Evolutionary conservation across 2,797 vertebrate species (phyloP), one percentile per base, ranked within the genome.

Genomic region (Fistularia tabacaria): DNA sequence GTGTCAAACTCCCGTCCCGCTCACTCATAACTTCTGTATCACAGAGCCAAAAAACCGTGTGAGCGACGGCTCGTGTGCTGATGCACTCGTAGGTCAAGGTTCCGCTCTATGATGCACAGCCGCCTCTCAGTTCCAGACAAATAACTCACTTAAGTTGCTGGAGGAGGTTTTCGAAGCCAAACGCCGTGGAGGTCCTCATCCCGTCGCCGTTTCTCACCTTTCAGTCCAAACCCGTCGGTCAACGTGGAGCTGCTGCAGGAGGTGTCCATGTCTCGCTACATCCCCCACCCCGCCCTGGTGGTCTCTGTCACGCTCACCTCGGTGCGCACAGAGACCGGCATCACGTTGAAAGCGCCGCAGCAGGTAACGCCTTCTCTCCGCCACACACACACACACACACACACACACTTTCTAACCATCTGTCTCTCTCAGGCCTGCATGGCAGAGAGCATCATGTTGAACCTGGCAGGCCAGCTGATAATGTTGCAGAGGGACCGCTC

Each of bases 391-490:
- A 47, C 38, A 42, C 39, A 15, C 12, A 36, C 3, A 9, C 8
- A 10, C 45, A 41, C 6, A 8, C 13, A 36, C 10, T 43, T 57
- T 10, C 2, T 43, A 14, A n/a, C 36, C 3, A 6, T 49, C 12
- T 10, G 38, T 50, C 46, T 59, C 12, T 56, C 12, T 46, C 79
- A 99, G 96, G 94, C 92, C 75, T 96, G 94, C 83, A 92, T 93
- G 84, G 96, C 96, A 73, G 96, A 99, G 85, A 99, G 96, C 85
- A 97, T 99, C 84, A 96, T 99, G 94, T 87, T 99, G 73, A 99
- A 99, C 77, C 92, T 99, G 80, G 96, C 95, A 12, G 97, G 96
- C 71, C 97, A 99, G 82, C 88, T 99, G 60, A 99, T 99, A 79
- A 98, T 99, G 96, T 86, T 99, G 69, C 97, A 99, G 70, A 93